phyloP scores from a whole-genome alignment of 2,888 invertebrate species.

The Cosmia trapezina region DNA sequence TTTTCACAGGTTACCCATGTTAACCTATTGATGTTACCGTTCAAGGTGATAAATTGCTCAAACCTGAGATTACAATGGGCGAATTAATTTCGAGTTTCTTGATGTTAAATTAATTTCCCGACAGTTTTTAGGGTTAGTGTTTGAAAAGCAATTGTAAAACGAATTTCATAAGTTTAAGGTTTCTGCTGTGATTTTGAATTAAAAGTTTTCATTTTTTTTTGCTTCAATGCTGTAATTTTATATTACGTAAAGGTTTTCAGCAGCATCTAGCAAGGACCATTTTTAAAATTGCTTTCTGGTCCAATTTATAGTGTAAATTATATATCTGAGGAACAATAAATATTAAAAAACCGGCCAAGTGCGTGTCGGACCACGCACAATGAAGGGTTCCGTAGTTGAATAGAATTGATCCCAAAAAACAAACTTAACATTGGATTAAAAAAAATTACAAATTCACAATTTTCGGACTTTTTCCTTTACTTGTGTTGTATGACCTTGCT shows the following conservation, averaged over 20 bases:
- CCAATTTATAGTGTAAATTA: background rate
- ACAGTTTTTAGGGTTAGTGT: conserved; percentile 38
- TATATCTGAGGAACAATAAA: background rate
- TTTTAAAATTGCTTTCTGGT: background rate
- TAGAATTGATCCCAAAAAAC: too few relatives aligned
- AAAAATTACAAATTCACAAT: too few relatives aligned
- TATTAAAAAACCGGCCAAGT: too few relatives aligned
- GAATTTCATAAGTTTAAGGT: conserved; percentile 10
- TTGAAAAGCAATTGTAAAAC: conserved; percentile 42
- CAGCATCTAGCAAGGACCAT: background rate
- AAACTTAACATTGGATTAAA: too few relatives aligned
- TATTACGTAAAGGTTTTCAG: background rate
- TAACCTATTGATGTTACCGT: conserved; percentile 48
- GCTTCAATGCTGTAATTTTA: too few relatives aligned
- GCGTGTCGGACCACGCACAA: too few relatives aligned
- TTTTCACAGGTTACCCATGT: conserved; percentile 64
- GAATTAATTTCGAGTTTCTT: conserved; percentile 59
- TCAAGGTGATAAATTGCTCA: conserved; percentile 52
- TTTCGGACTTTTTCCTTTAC: too few relatives aligned
- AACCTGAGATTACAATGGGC: conserved; percentile 46
- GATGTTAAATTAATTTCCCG: conserved; percentile 45
- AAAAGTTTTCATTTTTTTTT: background rate
- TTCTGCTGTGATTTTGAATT: conserved; percentile 1
- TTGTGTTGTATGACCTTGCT: too few relatives aligned
- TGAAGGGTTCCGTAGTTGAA: too few relatives aligned